Percentiles rank a stretch among this genome's conserved stretches.
phyloP scores from a whole-genome alignment of 2,888 invertebrate species.

The Leucania comma region DNA sequence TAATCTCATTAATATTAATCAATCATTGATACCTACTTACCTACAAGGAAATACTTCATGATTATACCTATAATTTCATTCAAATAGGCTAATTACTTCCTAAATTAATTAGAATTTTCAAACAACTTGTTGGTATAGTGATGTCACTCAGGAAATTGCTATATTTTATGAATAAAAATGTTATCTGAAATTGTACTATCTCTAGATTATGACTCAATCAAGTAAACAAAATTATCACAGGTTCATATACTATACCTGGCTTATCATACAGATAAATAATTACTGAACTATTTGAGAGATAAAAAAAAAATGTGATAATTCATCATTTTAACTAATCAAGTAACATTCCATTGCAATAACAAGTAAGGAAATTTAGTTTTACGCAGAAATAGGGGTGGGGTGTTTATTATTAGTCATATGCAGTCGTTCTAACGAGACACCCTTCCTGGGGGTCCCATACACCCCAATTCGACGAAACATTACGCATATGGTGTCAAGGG shows the following conservation, averaged over 20 bases:
- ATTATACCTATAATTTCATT: slow-evolving; percentile 12
- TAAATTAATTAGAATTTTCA: slow-evolving; percentile 20
- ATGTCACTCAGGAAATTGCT: slow-evolving; percentile 32
- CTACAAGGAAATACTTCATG: slow-evolving; percentile 1
- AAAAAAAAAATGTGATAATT: slow-evolving; percentile 43
- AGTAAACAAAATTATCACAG: slow-evolving; percentile 36
- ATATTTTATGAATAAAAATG: slow-evolving; percentile 39
- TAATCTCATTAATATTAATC: slow-evolving; percentile 25
- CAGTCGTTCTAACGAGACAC: slow-evolving; percentile 60
- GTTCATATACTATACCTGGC: slow-evolving; percentile 45
- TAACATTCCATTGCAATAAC: slow-evolving; percentile 33
- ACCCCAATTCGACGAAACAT: slow-evolving; percentile 78
- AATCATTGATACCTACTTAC: not conserved
- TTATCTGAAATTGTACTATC: slow-evolving; percentile 32
- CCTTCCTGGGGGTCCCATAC: slow-evolving; percentile 74
- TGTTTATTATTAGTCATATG: slow-evolving; percentile 65
- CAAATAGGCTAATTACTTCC: slow-evolving; percentile 11
- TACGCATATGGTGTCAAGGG: slow-evolving; percentile 60
- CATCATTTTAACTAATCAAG: slow-evolving; percentile 34
- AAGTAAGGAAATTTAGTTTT: slow-evolving; percentile 39
- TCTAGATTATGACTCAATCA: slow-evolving; percentile 39
- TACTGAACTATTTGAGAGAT: slow-evolving; percentile 35
- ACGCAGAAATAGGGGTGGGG: slow-evolving; percentile 47
- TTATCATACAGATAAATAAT: slow-evolving; percentile 43
- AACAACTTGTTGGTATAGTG: slow-evolving; percentile 20